Percentiles rank a stretch among this genome's conserved stretches.
phyloP scores from a whole-genome alignment of 2,113 vertebrate genomes.

The Apteryx mantelli region DNA sequence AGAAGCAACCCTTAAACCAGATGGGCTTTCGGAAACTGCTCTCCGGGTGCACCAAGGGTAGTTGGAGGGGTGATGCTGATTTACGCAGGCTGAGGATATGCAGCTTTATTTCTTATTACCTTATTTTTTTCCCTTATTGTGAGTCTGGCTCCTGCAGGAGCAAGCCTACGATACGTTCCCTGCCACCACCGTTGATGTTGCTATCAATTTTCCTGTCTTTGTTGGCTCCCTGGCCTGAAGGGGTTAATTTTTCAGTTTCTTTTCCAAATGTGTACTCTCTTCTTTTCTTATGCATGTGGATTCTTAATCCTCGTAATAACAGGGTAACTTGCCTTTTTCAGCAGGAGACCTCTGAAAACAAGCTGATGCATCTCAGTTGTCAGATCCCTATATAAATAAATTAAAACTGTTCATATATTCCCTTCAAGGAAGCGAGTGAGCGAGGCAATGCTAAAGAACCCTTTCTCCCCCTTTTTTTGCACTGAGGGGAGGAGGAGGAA shows the following conservation, averaged over 20 bases:
- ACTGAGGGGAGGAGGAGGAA: neutral
- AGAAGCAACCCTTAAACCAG: neutral
- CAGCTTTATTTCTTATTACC: neutral
- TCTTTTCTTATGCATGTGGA: neutral
- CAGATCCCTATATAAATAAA: slow-evolving; percentile 64
- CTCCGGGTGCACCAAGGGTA: neutral
- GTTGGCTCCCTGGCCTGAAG: neutral
- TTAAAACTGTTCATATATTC: slow-evolving; percentile 17
- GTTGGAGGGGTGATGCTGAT: neutral
- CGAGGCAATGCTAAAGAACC: slow-evolving; percentile 61
- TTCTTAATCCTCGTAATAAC: slow-evolving; percentile 63
- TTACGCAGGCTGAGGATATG: neutral
- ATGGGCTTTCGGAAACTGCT: neutral
- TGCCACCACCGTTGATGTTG: neutral
- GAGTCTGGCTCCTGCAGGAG: neutral
- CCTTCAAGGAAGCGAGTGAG: neutral
- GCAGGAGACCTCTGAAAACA: slow-evolving; percentile 63
- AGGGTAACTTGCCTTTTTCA: slow-evolving; percentile 51
- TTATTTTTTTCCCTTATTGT: neutral
- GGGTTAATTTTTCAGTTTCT: neutral
- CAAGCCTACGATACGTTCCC: neutral
- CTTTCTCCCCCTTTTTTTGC: neutral
- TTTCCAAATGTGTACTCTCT: neutral
- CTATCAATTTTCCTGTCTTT: neutral
- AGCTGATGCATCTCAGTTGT: slow-evolving; percentile 50